Conservation (phyloP, 1,140 invertebrate genomes). For the Campoletis sonorensis region DNA sequence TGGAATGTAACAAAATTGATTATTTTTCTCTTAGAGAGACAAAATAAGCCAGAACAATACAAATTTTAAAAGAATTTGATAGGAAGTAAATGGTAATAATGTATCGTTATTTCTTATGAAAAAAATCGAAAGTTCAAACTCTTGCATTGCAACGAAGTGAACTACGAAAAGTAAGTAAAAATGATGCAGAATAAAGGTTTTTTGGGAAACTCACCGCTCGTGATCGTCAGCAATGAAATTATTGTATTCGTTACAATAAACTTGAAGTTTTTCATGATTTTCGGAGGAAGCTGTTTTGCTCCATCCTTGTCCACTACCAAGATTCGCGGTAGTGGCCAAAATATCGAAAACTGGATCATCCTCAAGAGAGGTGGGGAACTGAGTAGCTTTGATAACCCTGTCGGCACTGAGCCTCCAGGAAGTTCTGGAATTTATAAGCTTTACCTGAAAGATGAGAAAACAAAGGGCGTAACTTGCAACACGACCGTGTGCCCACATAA, state of each 20-base stretch:
- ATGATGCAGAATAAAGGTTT: not conserved
- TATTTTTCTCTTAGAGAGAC: too few species aligned
- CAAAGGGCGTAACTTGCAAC: conserved; percentile 67
- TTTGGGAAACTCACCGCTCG: conserved; percentile 64
- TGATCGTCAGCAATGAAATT: conserved; percentile 61
- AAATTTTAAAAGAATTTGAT: too few species aligned
- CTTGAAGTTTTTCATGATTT: conserved; percentile 64
- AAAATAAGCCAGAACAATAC: too few species aligned
- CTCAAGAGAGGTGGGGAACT: conserved; percentile 60
- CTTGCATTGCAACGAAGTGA: not conserved
- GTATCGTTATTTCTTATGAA: too few species aligned
- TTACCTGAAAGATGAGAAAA: conserved; percentile 70
- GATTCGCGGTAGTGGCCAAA: conserved; percentile 62
- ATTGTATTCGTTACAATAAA: conserved; percentile 71
- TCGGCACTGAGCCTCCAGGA: conserved; percentile 72
- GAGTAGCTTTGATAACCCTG: conserved; percentile 69
- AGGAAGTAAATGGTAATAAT: too few species aligned
- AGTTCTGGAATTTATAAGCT: conserved; percentile 70
- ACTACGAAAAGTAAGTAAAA: not conserved
- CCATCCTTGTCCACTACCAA: conserved; percentile 69
- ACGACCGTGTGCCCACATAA: conserved; percentile 62
- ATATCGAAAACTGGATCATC: conserved; percentile 72
- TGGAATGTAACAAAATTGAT: too few species aligned
- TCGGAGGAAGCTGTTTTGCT: conserved; percentile 68
- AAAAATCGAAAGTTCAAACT: not conserved